These are phyloP conservation scores for Zele albiditarsus DNA, from an alignment of 2,888 invertebrate species.

Conservation along the genomic window DNA sequence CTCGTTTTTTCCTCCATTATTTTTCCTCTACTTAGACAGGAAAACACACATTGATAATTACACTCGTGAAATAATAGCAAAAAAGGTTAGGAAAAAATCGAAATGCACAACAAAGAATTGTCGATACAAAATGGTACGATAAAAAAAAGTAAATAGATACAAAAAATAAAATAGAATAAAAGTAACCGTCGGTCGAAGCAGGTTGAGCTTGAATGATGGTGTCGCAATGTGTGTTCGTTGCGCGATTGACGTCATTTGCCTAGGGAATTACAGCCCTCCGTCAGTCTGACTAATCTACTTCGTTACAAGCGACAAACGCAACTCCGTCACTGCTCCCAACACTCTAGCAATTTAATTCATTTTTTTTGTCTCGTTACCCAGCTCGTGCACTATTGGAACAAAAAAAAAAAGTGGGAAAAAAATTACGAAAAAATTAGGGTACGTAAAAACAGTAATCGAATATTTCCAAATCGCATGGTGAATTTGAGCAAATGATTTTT, in stretches of 20 bases:
- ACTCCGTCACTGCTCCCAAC: slow-evolving; percentile 63
- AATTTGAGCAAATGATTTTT: background rate
- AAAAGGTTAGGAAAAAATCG: background rate
- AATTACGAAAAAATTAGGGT: background rate
- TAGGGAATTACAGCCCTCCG: slow-evolving; percentile 68
- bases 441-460: background rate
- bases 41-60: background rate
- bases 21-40: background rate
- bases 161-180: slow-evolving; percentile 22
- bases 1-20: background rate
- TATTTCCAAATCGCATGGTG: background rate
- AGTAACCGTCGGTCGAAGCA: slow-evolving; percentile 38
- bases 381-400: background rate
- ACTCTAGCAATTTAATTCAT: slow-evolving; percentile 35
- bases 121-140: background rate
- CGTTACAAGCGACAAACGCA: slow-evolving; percentile 67
- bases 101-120: background rate
- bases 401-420: background rate
- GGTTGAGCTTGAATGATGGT: slow-evolving; percentile 39
- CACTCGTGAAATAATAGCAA: background rate
- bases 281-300: slow-evolving; percentile 70
- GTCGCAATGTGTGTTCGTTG: slow-evolving; percentile 60
- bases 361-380: slow-evolving; percentile 17
- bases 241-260: slow-evolving; percentile 69
- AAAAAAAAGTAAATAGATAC: slow-evolving; percentile 4